Percentiles rank a stretch among this genome's conserved stretches.
phyloP scores from a whole-genome alignment of 64 coral and sea anemone genomes.

The Montipora efflorescens region DNA sequence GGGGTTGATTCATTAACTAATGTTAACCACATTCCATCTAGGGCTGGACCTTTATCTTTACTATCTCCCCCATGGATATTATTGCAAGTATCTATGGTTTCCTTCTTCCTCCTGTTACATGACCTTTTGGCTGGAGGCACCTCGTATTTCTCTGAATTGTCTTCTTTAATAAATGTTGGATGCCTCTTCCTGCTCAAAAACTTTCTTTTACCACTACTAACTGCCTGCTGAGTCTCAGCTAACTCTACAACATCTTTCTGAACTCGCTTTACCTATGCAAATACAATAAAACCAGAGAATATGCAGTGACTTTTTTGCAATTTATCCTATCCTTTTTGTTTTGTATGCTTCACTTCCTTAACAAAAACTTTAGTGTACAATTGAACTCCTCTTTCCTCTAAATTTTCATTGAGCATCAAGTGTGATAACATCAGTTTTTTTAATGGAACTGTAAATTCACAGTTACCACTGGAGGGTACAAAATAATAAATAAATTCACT shows the following conservation, averaged over 20 bases:
- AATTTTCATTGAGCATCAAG: neutral
- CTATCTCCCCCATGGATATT: conserved; percentile 47
- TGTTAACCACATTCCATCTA: conserved; percentile 60
- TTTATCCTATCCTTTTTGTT: neutral
- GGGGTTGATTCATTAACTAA: conserved; percentile 58
- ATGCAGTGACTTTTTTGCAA: neutral
- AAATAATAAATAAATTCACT: neutral
- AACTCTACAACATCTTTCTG: neutral
- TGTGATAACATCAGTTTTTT: neutral
- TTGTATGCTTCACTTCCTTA: neutral
- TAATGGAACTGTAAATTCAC: neutral
- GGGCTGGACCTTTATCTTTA: neutral
- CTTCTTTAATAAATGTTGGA: conserved; percentile 30
- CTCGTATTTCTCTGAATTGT: conserved; percentile 55
- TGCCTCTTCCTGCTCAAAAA: conserved; percentile 45
- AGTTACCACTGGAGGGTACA: neutral
- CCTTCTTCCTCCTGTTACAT: conserved; percentile 24
- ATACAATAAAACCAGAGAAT: neutral
- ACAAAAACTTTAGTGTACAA: neutral
- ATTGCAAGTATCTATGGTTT: conserved; percentile 67
- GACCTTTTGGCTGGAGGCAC: conserved; percentile 37
- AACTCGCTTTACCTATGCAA: neutral
- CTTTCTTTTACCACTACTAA: conserved; percentile 56
- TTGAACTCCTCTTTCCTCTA: neutral
- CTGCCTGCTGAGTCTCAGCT: neutral